Percentiles rank a stretch among this genome's conserved stretches.
phyloP scores from a whole-genome alignment of 2,113 vertebrate genomes.

The Rattus norvegicus region GRCr8 NC_086028.1:76601501-76602000 shows the following conservation, averaged over 20 bases:
- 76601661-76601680: no score
- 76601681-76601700: no score
- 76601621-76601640: no score
- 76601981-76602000: not conserved
- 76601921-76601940: not conserved
- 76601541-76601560: not conserved
- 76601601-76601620: not conserved
- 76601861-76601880: not conserved
- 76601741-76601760: no score
- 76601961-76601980: not conserved
- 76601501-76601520: not conserved
- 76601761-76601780: no score
- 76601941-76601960: not conserved
- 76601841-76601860: not conserved
- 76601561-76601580: not conserved
- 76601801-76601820: not conserved
- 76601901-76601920: not conserved
- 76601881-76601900: not conserved
- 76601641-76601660: no score
- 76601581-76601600: not conserved
- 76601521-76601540: not conserved
- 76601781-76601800: no score
- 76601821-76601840: not conserved
- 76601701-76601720: no score
- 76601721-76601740: no score